Conservation (phyloP, 2,888 invertebrate species). For the Rhyacophila evoluta region DNA sequence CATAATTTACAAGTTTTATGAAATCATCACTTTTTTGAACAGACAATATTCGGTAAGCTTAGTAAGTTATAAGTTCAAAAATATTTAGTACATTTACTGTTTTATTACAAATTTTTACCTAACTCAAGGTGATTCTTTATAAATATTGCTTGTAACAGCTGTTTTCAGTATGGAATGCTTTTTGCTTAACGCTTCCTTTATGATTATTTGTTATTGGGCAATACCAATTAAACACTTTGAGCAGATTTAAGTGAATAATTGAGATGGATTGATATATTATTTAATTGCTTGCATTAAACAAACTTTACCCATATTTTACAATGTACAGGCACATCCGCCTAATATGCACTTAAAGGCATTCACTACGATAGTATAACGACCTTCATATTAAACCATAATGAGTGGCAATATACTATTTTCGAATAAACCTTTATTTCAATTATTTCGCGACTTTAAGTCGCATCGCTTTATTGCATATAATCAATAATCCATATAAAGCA, state of each 20-base stretch:
- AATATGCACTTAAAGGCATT: neutral
- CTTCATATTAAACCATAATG: neutral
- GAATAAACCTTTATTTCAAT: no score
- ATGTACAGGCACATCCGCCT: neutral
- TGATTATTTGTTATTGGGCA: neutral
- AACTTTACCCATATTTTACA: neutral
- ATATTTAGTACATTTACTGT: no score
- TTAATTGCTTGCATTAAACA: neutral
- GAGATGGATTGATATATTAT: neutral
- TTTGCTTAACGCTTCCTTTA: neutral
- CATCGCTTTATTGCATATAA: no score
- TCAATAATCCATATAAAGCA: no score
- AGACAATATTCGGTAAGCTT: no score
- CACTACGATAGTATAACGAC: neutral
- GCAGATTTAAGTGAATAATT: neutral
- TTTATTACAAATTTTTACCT: no score
- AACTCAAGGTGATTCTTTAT: neutral
- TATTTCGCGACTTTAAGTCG: no score
- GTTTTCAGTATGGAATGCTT: neutral
- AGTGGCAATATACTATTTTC: neutral
- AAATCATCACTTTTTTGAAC: no score
- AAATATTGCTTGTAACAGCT: neutral
- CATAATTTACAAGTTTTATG: no score
- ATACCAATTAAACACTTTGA: neutral
- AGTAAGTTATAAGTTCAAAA: no score